Conservation (phyloP, 1,140 invertebrate species). For the Microplitis mediator region DNA sequence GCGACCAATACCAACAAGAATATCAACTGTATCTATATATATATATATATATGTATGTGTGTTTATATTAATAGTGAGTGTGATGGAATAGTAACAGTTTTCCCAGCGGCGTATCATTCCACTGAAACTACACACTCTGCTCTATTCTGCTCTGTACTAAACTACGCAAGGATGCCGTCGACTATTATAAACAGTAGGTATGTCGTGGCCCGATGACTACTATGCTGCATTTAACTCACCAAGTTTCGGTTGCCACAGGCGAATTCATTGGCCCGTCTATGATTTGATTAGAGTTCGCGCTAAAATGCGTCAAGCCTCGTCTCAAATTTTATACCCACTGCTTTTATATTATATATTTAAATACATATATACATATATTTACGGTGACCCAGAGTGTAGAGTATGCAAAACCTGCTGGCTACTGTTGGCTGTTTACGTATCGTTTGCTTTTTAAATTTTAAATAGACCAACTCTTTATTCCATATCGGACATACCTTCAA, state of each 20-base stretch:
- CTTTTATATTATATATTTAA: background rate
- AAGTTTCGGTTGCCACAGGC: slow-evolving; percentile 41
- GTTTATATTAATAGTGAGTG: background rate
- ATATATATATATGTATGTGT: background rate
- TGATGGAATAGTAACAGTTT: slow-evolving; percentile 14
- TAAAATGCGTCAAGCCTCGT: slow-evolving; percentile 32
- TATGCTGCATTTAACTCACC: slow-evolving; percentile 41
- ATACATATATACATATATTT: too few species aligned
- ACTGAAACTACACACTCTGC: background rate
- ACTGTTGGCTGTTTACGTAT: too few species aligned
- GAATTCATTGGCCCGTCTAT: slow-evolving; percentile 49
- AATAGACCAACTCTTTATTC: too few species aligned
- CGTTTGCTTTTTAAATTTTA: too few species aligned
- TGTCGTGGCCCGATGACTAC: background rate
- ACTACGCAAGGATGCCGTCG: background rate
- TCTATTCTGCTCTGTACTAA: too few species aligned
- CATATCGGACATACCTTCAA: too few species aligned
- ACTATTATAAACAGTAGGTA: background rate
- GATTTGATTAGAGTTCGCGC: slow-evolving; percentile 42
- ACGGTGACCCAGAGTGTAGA: too few species aligned
- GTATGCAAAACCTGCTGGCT: too few species aligned
- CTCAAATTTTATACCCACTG: background rate
- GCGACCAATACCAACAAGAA: slow-evolving; percentile 5
- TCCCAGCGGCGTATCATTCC: background rate
- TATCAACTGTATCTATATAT: background rate